Evolutionary conservation across 2,888 invertebrate genomes (phyloP).

Genomic region (Hyalella azteca): DNA sequence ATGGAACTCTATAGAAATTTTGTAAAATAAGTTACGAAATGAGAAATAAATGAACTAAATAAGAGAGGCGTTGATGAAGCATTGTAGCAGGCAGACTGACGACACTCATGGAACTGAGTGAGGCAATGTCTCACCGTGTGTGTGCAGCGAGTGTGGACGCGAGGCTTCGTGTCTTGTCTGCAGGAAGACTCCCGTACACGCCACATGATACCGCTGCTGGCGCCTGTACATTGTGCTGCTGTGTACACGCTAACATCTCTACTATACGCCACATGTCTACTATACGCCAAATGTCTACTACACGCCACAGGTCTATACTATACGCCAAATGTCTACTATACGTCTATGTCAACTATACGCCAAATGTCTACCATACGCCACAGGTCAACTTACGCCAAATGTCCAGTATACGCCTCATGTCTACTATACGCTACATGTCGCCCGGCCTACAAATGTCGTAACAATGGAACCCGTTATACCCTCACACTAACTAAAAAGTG

Average conservation of each 20-base stretch:
- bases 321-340: too few species aligned
- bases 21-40: background rate
- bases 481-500: too few species aligned
- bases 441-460: too few species aligned
- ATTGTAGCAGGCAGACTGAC: background rate
- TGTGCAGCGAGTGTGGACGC: slow-evolving; percentile 41
- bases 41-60: background rate
- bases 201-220: slow-evolving; percentile 77
- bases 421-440: too few species aligned
- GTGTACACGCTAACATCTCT: slow-evolving; percentile 30
- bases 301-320: too few species aligned
- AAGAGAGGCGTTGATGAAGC: background rate
- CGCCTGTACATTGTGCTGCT: background rate
- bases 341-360: too few species aligned
- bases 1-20: background rate
- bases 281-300: too few species aligned
- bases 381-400: too few species aligned
- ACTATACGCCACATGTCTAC: too few species aligned
- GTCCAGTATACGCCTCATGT: too few species aligned
- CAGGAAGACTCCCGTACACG: slow-evolving; percentile 96
- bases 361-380: too few species aligned
- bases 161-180: slow-evolving; percentile 66
- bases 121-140: slow-evolving; percentile 46
- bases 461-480: too few species aligned
- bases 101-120: background rate